phyloP scores from a whole-genome alignment of 2,888 invertebrate genomes.

The Tholera decimalis region DNA sequence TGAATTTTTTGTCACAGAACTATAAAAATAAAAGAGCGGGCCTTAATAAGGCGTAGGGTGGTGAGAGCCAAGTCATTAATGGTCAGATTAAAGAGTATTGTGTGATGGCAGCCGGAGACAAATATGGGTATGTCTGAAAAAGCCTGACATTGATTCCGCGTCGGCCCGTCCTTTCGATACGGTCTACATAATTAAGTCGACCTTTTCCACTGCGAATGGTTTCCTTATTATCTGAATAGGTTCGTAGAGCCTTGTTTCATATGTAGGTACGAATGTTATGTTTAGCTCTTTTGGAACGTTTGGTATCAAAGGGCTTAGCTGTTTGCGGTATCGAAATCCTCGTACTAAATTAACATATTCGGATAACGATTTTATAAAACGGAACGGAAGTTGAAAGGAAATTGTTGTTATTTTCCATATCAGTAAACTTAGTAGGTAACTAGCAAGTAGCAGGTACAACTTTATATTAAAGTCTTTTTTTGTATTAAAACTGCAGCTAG shows the following conservation, averaged over 20 bases:
- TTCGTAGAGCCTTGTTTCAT: conserved; percentile 20
- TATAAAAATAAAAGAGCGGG: conserved; percentile 71
- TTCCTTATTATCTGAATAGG: conserved; percentile 49
- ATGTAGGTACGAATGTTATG: conserved; percentile 26
- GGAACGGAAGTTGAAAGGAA: conserved; percentile 20
- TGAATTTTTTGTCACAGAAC: conserved; percentile 66
- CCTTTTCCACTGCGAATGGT: conserved; percentile 50
- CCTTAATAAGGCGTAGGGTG: conserved; percentile 75
- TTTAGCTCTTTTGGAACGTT: conserved; percentile 31
- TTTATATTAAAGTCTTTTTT: not conserved
- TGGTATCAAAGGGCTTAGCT: conserved; percentile 27
- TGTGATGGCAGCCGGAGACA: conserved; percentile 44
- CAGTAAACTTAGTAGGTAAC: not conserved
- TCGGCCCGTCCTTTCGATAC: conserved; percentile 60
- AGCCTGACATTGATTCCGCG: conserved; percentile 65
- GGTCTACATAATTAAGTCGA: conserved; percentile 62
- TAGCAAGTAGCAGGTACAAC: too few relatives aligned
- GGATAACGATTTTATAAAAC: conserved; percentile 28
- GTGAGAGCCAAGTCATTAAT: conserved; percentile 73
- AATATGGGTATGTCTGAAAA: conserved; percentile 68
- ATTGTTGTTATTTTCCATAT: conserved; percentile 10
- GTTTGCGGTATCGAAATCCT: conserved; percentile 32
- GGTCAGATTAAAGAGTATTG: conserved; percentile 66
- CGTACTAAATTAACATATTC: conserved; percentile 22
- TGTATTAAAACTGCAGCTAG: not conserved